Percentiles rank a stretch among this genome's conserved stretches.
Evolutionary conservation across 2,888 invertebrate species (phyloP).

Genomic region (Cotesia congregata): DNA sequence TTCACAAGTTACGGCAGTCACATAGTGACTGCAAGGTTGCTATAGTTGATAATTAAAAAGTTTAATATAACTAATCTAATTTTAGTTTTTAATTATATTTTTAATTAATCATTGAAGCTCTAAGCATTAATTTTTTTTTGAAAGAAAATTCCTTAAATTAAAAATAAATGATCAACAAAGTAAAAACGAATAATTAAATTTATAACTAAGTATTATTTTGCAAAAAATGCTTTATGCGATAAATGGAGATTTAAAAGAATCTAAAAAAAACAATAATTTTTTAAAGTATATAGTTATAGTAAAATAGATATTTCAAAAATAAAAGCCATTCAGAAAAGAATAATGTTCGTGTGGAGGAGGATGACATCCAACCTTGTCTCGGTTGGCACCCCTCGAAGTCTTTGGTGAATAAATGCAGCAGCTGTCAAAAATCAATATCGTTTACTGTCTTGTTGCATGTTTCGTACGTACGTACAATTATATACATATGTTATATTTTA

Average conservation of each 20-base stretch:
- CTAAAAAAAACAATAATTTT: neutral
- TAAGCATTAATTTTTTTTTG: too few species aligned
- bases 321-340: slow-evolving; percentile 16
- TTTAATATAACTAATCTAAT: too few species aligned
- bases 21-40: too few species aligned
- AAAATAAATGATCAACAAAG: too few species aligned
- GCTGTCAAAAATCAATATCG: slow-evolving; percentile 70
- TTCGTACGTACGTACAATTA: slow-evolving; percentile 36
- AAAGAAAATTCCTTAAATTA: neutral
- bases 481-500: slow-evolving; percentile 14
- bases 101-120: too few species aligned
- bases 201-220: too few species aligned
- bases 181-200: too few species aligned
- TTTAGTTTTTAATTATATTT: too few species aligned
- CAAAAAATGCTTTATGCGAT: too few species aligned
- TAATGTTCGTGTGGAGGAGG: neutral
- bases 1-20: too few species aligned
- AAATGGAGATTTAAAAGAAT: too few species aligned
- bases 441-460: slow-evolving; percentile 47
- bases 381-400: slow-evolving; percentile 15
- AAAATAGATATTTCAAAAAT: neutral
- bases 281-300: neutral
- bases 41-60: too few species aligned
- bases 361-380: slow-evolving; percentile 11
- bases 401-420: slow-evolving; percentile 53